phyloP scores from a whole-genome alignment of 2,888 invertebrate genomes.

The Empis stercorea region DNA sequence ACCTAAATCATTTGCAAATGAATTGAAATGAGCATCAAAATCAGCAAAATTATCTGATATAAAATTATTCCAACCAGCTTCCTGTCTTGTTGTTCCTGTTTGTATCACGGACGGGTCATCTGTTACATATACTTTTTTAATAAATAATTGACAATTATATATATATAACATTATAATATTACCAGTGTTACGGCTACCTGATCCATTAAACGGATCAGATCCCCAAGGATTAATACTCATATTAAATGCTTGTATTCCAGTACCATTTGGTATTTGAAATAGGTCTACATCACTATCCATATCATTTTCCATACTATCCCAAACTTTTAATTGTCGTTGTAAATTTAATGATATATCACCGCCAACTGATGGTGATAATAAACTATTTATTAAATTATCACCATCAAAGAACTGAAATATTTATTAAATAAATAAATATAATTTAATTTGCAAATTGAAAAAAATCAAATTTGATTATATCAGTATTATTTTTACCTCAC shows the following conservation, averaged over 20 bases:
- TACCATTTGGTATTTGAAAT: background rate
- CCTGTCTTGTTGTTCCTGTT: conserved; percentile 13
- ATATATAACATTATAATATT: too few species aligned
- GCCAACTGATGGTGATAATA: conserved; percentile 2
- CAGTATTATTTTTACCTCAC: conserved; percentile 3
- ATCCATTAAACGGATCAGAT: conserved; percentile 11
- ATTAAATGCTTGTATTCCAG: conserved; percentile 3
- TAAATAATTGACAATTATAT: too few species aligned
- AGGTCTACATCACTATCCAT: background rate
- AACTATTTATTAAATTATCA: conserved; percentile 3
- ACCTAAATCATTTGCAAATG: conserved; percentile 26
- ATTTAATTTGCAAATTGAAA: background rate
- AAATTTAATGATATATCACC: conserved; percentile 1
- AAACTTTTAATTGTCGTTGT: conserved; percentile 3
- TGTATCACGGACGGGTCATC: conserved; percentile 1
- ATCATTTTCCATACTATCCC: conserved; percentile 1
- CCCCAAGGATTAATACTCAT: conserved; percentile 24
- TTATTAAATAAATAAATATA: background rate
- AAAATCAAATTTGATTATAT: too few species aligned
- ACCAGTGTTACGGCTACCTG: background rate
- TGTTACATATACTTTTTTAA: background rate
- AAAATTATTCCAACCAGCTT: conserved; percentile 24
- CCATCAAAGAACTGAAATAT: background rate
- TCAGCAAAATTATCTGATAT: conserved; percentile 32
- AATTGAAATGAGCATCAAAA: conserved; percentile 32